A percentile compares a stretch with the other conserved stretches of the same genome.
Evolutionary conservation across 1,140 invertebrate species (phyloP).

Genomic region (Nylanderia fulva): DNA sequence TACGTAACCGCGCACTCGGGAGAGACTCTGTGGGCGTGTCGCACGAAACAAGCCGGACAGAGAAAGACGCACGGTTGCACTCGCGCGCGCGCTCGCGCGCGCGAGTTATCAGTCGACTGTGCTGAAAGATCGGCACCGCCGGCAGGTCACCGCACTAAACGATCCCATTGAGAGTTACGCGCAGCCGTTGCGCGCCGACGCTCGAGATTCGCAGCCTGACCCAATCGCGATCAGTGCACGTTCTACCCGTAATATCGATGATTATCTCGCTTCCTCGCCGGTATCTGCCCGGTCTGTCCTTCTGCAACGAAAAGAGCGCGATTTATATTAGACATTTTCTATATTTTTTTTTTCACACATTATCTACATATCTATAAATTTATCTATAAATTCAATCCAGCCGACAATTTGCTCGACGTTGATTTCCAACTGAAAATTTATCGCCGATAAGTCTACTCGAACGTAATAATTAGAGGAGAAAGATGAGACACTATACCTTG

Average conservation of each 20-base stretch:
- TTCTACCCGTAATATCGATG: background rate
- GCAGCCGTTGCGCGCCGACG: background rate
- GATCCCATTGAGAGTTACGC: conserved; percentile 48
- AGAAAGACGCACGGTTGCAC: background rate
- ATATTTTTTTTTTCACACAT: background rate
- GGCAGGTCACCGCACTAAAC: background rate
- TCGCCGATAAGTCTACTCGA: background rate
- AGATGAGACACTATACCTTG: background rate
- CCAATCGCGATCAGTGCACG: background rate
- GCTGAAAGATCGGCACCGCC: conserved; percentile 3
- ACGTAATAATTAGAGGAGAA: background rate
- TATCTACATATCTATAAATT: too few relatives aligned
- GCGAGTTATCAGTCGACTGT: conserved; percentile 34
- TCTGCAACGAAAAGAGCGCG: conserved; percentile 51
- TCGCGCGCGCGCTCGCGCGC: background rate
- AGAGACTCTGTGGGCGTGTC: conserved; percentile 15
- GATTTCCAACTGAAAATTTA: background rate
- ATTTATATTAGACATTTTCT: background rate
- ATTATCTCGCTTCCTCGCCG: background rate
- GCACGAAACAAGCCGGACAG: background rate
- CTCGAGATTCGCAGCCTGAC: conserved; percentile 1
- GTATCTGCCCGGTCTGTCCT: background rate
- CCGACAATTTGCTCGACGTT: background rate
- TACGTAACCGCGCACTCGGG: background rate
- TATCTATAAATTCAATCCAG: background rate